A percentile compares a stretch with the other conserved stretches of the same genome.
These are phyloP conservation scores for Drosophila neutralis DNA, from an alignment of 2,888 invertebrate genomes.

Conservation along the genomic window DNA sequence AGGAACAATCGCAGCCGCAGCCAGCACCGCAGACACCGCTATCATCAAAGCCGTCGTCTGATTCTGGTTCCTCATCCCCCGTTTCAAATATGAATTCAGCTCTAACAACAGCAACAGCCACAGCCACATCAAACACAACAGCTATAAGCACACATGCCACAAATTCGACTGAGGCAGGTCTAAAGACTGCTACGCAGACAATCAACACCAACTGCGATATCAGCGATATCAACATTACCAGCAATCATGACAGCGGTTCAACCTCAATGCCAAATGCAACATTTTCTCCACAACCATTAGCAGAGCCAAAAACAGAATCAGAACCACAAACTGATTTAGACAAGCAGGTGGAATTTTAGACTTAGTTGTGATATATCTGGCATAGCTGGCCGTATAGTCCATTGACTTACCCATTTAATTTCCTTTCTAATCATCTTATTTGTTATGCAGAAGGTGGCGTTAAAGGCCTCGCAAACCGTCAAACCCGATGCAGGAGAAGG, in stretches of 20 bases:
- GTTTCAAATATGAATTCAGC: conserved; percentile 8
- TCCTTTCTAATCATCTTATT: neutral
- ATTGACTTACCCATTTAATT: conserved; percentile 7
- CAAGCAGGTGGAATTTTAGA: conserved; percentile 48
- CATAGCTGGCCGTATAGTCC: conserved; percentile 14
- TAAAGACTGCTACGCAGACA: conserved; percentile 14
- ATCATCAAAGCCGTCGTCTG: neutral
- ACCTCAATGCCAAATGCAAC: conserved; percentile 5
- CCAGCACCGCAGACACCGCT: conserved; percentile 5
- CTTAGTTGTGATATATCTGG: conserved; percentile 11
- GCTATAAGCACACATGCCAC: conserved; percentile 4
- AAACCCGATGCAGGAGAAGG: neutral
- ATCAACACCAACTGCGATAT: conserved; percentile 4
- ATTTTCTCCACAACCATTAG: conserved; percentile 17
- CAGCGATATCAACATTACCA: conserved; percentile 18
- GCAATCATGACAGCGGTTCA: conserved; percentile 6
- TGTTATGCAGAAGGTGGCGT: neutral
- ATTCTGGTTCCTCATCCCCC: neutral
- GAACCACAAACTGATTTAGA: conserved; percentile 32
- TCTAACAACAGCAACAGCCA: neutral
- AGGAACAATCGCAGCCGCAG: conserved; percentile 1
- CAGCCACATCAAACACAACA: conserved; percentile 11
- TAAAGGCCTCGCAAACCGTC: neutral
- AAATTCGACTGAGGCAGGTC: conserved; percentile 29
- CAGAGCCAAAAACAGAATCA: conserved; percentile 26